Conservation (phyloP, 2,888 invertebrate genomes). For the Mimas tiliae region DNA sequence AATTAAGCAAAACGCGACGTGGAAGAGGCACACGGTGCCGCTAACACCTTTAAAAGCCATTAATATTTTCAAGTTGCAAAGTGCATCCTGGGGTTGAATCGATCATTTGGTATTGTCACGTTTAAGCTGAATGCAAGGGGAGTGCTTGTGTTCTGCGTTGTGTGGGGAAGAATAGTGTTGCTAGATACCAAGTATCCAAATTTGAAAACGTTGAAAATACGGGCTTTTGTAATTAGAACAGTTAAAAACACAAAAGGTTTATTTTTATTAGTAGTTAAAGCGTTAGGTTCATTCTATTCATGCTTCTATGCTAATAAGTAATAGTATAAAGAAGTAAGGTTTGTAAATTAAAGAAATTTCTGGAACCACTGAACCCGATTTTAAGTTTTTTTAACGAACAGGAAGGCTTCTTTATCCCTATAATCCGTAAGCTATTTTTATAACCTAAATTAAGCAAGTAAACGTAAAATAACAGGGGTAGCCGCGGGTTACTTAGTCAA, state of each 20-base stretch:
- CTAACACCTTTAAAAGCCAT: conserved; percentile 48
- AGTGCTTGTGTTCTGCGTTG: conserved; percentile 40
- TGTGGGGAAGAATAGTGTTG: conserved; percentile 34
- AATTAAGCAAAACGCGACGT: conserved; percentile 7
- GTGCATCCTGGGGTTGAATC: conserved; percentile 60
- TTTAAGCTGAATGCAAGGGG: conserved; percentile 57
- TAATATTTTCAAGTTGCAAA: conserved; percentile 55
- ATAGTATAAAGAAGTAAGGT: too few relatives aligned
- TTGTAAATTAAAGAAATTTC: too few relatives aligned
- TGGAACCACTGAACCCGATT: too few relatives aligned
- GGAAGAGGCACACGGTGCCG: conserved; percentile 41
- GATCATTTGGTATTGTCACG: conserved; percentile 61
- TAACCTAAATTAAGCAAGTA: too few relatives aligned
- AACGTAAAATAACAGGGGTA: too few relatives aligned
- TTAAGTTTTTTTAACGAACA: too few relatives aligned
- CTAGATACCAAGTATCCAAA: not conserved
- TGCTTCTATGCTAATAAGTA: too few relatives aligned
- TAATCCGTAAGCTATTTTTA: too few relatives aligned
- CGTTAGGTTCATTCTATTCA: too few relatives aligned
- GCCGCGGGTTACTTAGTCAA: too few relatives aligned
- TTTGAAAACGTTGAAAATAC: not conserved
- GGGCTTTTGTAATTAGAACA: not conserved
- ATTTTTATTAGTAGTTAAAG: not conserved
- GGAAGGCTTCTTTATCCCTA: too few relatives aligned
- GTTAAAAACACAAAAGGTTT: too few relatives aligned